Percentiles rank a stretch among this genome's conserved stretches.
phyloP scores from a whole-genome alignment of 2,113 vertebrate species.

The Mormoops blainvillei region DNA sequence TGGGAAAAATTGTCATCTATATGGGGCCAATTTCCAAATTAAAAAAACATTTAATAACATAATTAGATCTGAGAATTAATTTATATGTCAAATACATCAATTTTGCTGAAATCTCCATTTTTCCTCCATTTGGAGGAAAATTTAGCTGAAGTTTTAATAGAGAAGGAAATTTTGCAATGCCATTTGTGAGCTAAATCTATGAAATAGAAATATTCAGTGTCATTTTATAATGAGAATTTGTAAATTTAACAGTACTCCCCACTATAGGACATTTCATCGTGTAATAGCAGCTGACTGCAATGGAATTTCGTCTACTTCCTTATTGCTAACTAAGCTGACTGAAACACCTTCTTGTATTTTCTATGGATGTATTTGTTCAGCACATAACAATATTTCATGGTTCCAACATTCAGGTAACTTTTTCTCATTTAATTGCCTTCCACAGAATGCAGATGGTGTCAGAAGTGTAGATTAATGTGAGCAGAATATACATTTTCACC shows the following conservation, averaged over 20 bases:
- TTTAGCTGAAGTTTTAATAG: background rate
- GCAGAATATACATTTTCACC: background rate
- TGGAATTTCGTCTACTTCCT: background rate
- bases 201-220: background rate
- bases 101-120: slow-evolving; percentile 22
- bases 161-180: background rate
- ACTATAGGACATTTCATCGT: background rate
- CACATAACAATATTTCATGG: background rate
- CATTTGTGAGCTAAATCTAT: background rate
- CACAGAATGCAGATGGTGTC: background rate
- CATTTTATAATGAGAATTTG: background rate
- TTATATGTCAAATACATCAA: slow-evolving; percentile 13
- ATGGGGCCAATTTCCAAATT: background rate
- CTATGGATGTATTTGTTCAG: background rate
- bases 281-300: background rate
- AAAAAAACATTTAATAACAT: background rate
- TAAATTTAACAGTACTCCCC: background rate
- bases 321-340: background rate
- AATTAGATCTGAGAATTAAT: background rate
- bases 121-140: slow-evolving; percentile 26
- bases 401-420: background rate
- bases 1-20: background rate
- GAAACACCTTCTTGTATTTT: background rate
- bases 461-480: background rate
- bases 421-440: background rate